phyloP scores from a whole-genome alignment of 2,888 invertebrate genomes.

The Andrena flavipes region DNA sequence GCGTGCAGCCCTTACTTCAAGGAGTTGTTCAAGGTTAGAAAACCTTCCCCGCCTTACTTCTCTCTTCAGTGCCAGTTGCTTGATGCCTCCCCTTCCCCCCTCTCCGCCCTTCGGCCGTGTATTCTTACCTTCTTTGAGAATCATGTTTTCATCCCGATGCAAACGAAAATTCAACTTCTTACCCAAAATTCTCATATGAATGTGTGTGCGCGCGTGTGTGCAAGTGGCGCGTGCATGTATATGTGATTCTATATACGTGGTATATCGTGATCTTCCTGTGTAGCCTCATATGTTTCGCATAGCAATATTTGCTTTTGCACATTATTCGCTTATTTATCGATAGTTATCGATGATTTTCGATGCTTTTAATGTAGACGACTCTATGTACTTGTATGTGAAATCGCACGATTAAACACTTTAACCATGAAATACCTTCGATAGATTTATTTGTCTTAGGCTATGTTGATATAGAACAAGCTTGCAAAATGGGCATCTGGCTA shows the following conservation, averaged over 20 bases:
- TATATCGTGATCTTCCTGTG: slow-evolving; percentile 25
- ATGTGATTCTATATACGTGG: not conserved
- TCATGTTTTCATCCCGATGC: slow-evolving; percentile 41
- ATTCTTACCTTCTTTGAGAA: slow-evolving; percentile 44
- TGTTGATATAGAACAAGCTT: not conserved
- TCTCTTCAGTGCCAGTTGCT: slow-evolving; percentile 49
- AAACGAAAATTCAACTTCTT: slow-evolving; percentile 32
- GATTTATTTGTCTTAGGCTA: not conserved
- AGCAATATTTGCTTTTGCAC: not conserved
- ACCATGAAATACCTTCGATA: not conserved
- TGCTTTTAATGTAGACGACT: not conserved
- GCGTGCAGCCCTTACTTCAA: slow-evolving; percentile 96
- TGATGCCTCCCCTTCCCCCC: slow-evolving; percentile 34
- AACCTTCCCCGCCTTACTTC: slow-evolving; percentile 71
- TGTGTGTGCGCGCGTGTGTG: not conserved
- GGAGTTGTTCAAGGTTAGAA: slow-evolving; percentile 92
- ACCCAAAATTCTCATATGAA: slow-evolving; percentile 15
- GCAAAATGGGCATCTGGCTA: not conserved
- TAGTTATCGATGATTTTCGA: not conserved
- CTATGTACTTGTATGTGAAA: not conserved
- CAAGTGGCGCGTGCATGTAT: not conserved
- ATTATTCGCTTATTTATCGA: slow-evolving; percentile 7
- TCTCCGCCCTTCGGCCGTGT: slow-evolving; percentile 46
- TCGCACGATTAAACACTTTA: not conserved
- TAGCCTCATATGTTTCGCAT: slow-evolving; percentile 22